phyloP scores from a whole-genome alignment of 2,888 invertebrate species.

The Odontocerum albicorne region DNA sequence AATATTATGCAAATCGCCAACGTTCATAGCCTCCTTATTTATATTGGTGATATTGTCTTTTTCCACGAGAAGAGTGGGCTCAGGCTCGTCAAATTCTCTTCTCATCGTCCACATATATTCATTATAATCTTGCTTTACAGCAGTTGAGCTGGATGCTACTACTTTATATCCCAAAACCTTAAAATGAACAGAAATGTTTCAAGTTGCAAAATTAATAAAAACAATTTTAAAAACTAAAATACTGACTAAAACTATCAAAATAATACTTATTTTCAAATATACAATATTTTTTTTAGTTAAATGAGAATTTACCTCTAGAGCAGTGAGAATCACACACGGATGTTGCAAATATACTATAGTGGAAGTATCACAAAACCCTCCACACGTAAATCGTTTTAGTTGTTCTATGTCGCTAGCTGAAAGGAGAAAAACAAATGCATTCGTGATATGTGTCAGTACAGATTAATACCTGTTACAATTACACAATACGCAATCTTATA shows the following conservation, averaged over 20 bases:
- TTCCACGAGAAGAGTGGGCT: constrained; percentile 67
- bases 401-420: constrained; percentile 79
- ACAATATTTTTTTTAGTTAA: background rate
- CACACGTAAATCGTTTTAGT: constrained; percentile 79
- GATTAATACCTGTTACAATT: too few species aligned
- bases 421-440: constrained; percentile 40
- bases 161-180: constrained; percentile 85
- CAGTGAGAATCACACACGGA: constrained; percentile 84
- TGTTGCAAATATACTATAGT: constrained; percentile 86
- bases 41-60: constrained; percentile 65
- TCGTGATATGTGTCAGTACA: too few species aligned
- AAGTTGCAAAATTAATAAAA: too few species aligned
- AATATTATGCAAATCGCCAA: constrained; percentile 48
- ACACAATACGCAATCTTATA: too few species aligned
- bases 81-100: constrained; percentile 83
- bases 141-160: constrained; percentile 83
- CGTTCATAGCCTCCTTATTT: constrained; percentile 60
- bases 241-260: too few species aligned
- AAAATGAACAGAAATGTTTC: too few species aligned
- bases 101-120: constrained; percentile 95
- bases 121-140: constrained; percentile 85
- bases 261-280: background rate
- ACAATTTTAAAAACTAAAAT: too few species aligned
- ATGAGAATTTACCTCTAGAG: constrained; percentile 65
- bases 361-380: constrained; percentile 81